Base-by-base conservation (phyloP, 2,888 invertebrate species). In the Chloroclysta siterata region DNA sequence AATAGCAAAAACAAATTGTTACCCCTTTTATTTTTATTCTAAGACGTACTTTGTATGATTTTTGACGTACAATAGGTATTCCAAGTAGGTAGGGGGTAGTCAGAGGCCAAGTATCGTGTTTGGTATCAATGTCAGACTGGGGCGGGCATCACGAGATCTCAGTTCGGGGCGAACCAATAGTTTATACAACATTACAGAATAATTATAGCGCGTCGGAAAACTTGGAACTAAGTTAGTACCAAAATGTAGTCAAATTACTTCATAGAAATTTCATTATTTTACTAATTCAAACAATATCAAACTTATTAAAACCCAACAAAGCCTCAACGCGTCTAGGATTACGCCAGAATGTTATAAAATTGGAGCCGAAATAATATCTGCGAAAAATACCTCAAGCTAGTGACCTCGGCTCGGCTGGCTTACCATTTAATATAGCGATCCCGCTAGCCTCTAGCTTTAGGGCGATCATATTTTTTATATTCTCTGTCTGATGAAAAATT, bases 381-480 rank as follows among this genome's bases (percentile, higher is more conserved):
- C 48, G 60, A 59, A 61, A 60, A 65, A 58, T 62, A 65, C 51
- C 61, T 62, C 52, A 51, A 58, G 17, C 47, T 33, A 62, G 53
- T 44, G 60, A 48, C 33, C 50, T 3, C 41, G 22, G 39, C 57
- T 46, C 29, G 61, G 54, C 55, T 33, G 65, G 65, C 54, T 58
- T 55, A 65, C 53, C 51, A 47, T 48, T 60, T 69, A 66, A 69
- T 69, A 69, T 52, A 54, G 55, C 63, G 69, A 46, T 11, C 41
- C 56, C 11, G 55, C 52, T 42, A 36, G 52, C 22, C 15, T 57
- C 58, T 60, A 50, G 61, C 52, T 51, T 63, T 63, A 36, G 52
- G 54, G 42, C 57, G 66, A 61, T 65, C 53, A 68, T 65, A 63
- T 63, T 66, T 66, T 70, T 68, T 66, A 70, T 69, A 63, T 65